A percentile compares a stretch with the other conserved stretches of the same genome.
phyloP scores from a whole-genome alignment of 1,140 invertebrate species.

The Hylyphantes graminicola region DNA sequence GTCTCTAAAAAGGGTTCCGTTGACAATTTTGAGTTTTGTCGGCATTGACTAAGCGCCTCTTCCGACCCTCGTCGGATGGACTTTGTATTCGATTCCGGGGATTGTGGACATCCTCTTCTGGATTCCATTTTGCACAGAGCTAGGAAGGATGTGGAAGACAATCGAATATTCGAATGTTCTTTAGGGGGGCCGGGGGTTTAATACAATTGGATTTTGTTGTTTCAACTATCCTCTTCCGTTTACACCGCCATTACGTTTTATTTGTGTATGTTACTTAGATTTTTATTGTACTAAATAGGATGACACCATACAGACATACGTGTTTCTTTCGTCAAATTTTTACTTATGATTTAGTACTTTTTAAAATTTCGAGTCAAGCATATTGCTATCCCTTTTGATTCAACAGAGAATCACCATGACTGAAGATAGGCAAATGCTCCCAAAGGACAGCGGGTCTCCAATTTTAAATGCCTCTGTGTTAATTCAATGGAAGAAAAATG shows the following conservation, averaged over 20 bases:
- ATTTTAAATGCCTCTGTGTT: no score
- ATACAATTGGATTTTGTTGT: slow-evolving; percentile 6
- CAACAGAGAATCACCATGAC: no score
- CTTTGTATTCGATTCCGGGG: slow-evolving; percentile 14
- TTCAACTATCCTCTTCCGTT: background rate
- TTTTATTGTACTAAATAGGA: no score
- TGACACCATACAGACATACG: no score
- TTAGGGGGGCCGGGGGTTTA: background rate
- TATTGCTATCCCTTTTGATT: no score
- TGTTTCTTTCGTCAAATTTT: no score
- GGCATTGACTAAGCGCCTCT: slow-evolving; percentile 59
- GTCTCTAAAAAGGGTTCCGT: slow-evolving; percentile 38
- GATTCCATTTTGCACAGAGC: slow-evolving; percentile 33
- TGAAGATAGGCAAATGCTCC: no score
- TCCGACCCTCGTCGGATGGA: slow-evolving; percentile 49
- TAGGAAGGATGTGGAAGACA: slow-evolving; percentile 54
- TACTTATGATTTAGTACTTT: no score
- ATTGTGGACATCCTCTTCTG: slow-evolving; percentile 48
- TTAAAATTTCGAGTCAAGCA: no score
- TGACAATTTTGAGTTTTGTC: slow-evolving; percentile 54
- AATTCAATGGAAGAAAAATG: no score
- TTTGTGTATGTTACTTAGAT: no score
- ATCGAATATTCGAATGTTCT: slow-evolving; percentile 38
- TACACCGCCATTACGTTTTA: background rate
- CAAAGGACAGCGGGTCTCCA: no score